phyloP scores from a whole-genome alignment of 2,888 invertebrate genomes.

The Dasysyrphus albostriatus region DNA sequence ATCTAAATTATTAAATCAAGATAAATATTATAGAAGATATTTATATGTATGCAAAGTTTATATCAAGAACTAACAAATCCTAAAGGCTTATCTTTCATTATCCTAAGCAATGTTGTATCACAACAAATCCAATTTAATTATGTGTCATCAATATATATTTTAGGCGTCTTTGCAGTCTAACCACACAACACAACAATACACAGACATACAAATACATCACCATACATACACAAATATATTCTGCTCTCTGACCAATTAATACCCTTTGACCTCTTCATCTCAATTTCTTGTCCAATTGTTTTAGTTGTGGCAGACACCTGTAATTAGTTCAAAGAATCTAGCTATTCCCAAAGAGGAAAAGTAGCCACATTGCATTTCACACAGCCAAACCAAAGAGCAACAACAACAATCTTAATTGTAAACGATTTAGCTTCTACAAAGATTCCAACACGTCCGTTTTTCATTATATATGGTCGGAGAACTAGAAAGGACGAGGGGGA shows the following conservation, averaged over 20 bases:
- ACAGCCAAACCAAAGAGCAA: slow-evolving; percentile 20
- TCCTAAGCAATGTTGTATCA: slow-evolving; percentile 59
- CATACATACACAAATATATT: not conserved
- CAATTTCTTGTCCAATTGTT: slow-evolving; percentile 41
- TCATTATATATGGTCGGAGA: not conserved
- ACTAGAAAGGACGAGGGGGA: not conserved
- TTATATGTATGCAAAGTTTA: slow-evolving; percentile 11
- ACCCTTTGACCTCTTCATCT: slow-evolving; percentile 4
- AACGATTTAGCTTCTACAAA: slow-evolving; percentile 62
- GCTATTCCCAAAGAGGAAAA: slow-evolving; percentile 45
- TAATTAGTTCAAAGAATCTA: slow-evolving; percentile 69
- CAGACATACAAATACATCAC: not conserved
- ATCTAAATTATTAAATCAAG: slow-evolving; percentile 23
- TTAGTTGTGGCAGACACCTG: slow-evolving; percentile 70
- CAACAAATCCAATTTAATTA: slow-evolving; percentile 70
- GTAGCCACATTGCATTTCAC: slow-evolving; percentile 31
- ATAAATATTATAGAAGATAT: not conserved
- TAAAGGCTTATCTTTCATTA: slow-evolving; percentile 48
- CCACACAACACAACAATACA: not conserved
- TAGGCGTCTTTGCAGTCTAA: slow-evolving; percentile 1
- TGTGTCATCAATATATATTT: slow-evolving; percentile 65
- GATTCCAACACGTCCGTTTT: slow-evolving; percentile 61
- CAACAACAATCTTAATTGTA: slow-evolving; percentile 68
- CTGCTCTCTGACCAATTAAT: not conserved
- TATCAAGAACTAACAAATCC: slow-evolving; percentile 38